Evolutionary conservation across 2,113 vertebrate species (phyloP).

Genomic region (Lathamus discolor): DNA sequence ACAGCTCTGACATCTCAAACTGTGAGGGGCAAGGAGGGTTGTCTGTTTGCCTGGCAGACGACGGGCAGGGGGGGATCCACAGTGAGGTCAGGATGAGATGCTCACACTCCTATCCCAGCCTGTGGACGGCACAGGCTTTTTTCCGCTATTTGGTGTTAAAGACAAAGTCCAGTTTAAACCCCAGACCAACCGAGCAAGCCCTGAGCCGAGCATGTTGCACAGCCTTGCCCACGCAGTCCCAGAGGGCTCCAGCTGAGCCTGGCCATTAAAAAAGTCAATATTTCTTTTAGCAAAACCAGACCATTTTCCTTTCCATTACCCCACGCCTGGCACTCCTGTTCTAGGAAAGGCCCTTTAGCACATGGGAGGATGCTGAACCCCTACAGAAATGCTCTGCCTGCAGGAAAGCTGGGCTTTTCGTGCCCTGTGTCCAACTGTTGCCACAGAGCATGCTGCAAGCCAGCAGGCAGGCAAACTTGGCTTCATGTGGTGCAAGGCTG

Average conservation of each 20-base stretch:
- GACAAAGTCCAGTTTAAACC: not conserved
- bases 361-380: not conserved
- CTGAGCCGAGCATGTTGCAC: not conserved
- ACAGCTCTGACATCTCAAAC: not conserved
- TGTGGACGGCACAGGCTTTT: not conserved
- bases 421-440: not conserved
- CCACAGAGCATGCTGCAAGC: not conserved
- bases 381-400: not conserved
- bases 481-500: not conserved
- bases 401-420: not conserved
- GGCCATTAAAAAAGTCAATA: conserved; percentile 44
- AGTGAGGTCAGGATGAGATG: not conserved
- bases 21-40: not conserved
- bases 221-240: not conserved
- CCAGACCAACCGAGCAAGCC: not conserved
- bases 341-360: not conserved
- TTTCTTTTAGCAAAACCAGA: conserved; percentile 13
- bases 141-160: not conserved
- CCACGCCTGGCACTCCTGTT: not conserved
- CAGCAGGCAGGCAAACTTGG: not conserved
- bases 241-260: not conserved
- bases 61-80: not conserved
- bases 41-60: not conserved
- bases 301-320: not conserved
- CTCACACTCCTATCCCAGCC: not conserved